A percentile compares a stretch with the other conserved stretches of the same genome.
These are phyloP conservation scores for Nowickia ferox DNA, from an alignment of 2,888 invertebrate species.

Conservation along the genomic window DNA sequence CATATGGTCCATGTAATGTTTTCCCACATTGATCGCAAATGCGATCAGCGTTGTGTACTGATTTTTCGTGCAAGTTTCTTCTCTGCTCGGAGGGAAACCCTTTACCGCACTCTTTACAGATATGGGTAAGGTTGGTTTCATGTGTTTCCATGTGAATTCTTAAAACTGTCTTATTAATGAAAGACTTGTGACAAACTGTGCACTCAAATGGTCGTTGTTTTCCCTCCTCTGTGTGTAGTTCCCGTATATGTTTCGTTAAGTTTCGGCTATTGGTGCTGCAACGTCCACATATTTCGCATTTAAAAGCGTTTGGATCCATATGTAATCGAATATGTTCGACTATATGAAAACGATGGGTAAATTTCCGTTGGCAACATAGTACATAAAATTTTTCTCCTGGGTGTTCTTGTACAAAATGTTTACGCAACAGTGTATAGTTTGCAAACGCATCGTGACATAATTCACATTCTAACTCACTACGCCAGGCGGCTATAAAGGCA, in stretches of 20 bases:
- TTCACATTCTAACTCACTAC: conserved; percentile 71
- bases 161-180: conserved; percentile 68
- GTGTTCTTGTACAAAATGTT: conserved; percentile 73
- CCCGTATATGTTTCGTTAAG: conserved; percentile 72
- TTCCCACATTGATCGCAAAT: conserved; percentile 73
- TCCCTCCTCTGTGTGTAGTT: conserved; percentile 64
- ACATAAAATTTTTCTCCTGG: conserved; percentile 71
- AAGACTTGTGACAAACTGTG: conserved; percentile 71
- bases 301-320: conserved; percentile 73
- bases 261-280: conserved; percentile 71
- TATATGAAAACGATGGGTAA: conserved; percentile 73
- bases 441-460: conserved; percentile 66
- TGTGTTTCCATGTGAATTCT: conserved; percentile 74
- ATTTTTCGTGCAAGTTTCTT: conserved; percentile 68
- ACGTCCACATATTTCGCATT: conserved; percentile 73
- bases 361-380: conserved; percentile 74
- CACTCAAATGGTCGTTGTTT: conserved; percentile 68
- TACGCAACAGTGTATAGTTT: conserved; percentile 71
- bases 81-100: conserved; percentile 71
- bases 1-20: conserved; percentile 68
- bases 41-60: conserved; percentile 66
- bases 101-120: conserved; percentile 75
- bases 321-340: conserved; percentile 74
- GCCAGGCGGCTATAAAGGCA: conserved; percentile 65
- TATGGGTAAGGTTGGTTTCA: conserved; percentile 68